These are phyloP conservation scores for Hyposoter didymator DNA, from an alignment of 2,888 invertebrate species.

Conservation along the genomic window DNA sequence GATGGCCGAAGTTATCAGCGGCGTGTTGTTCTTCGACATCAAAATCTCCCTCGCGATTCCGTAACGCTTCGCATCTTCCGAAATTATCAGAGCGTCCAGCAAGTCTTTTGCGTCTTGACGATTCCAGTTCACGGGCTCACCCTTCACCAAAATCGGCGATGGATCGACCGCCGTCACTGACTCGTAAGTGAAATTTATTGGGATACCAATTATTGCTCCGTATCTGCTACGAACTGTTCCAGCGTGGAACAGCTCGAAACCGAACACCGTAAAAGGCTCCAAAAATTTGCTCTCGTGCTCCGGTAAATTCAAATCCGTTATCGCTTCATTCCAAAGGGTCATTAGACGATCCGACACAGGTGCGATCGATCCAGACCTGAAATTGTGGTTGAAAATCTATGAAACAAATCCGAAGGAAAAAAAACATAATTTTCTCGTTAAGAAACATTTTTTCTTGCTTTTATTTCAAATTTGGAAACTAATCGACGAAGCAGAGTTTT, in stretches of 20 bases:
- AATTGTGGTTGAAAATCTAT: constrained; percentile 68
- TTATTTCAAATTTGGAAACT: no score
- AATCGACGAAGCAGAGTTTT: not conserved
- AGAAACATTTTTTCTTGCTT: not conserved
- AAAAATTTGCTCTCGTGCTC: constrained; percentile 85
- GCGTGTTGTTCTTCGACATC: constrained; percentile 86
- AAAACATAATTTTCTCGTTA: not conserved
- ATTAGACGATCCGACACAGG: constrained; percentile 85
- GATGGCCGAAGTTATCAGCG: constrained; percentile 86
- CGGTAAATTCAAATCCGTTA: constrained; percentile 87
- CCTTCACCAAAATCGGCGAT: constrained; percentile 86
- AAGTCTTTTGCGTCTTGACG: constrained; percentile 87
- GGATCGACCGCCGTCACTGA: constrained; percentile 86
- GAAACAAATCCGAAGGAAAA: not conserved
- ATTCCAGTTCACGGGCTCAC: constrained; percentile 88
- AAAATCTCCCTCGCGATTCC: constrained; percentile 91
- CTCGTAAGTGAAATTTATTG: constrained; percentile 89
- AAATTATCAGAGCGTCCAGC: constrained; percentile 89
- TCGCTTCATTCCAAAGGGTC: constrained; percentile 86
- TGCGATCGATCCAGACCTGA: constrained; percentile 87
- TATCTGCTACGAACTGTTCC: constrained; percentile 86
- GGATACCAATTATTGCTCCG: constrained; percentile 91
- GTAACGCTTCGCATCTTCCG: constrained; percentile 92
- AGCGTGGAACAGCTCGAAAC: constrained; percentile 90
- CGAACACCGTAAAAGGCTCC: constrained; percentile 89